Evolutionary conservation across 2,888 invertebrate species (phyloP).

Genomic region (Lycaena phlaeas): DNA sequence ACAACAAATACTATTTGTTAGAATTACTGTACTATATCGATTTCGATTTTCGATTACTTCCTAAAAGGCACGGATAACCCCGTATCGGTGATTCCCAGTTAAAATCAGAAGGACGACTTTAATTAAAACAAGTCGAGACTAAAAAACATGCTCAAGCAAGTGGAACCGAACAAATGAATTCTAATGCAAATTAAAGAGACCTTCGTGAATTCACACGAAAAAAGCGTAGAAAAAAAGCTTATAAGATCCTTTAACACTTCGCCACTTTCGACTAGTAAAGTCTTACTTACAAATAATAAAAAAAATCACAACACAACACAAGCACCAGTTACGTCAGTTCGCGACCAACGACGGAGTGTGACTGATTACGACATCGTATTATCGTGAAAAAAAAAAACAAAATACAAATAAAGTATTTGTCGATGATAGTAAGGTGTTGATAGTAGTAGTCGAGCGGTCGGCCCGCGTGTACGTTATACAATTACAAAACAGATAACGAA

Average conservation of each 20-base stretch:
- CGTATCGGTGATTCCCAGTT: no score
- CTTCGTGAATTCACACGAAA: constrained; percentile 1
- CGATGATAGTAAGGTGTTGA: constrained; percentile 25
- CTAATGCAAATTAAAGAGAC: constrained; percentile 6
- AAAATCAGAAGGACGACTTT: no score
- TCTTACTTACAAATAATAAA: neutral
- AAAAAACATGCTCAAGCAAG: constrained; percentile 4
- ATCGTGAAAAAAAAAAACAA: constrained; percentile 41
- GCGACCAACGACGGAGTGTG: constrained; percentile 33
- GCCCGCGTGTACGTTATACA: constrained; percentile 23
- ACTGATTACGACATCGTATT: constrained; percentile 44
- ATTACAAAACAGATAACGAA: constrained; percentile 11
- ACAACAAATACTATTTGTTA: no score
- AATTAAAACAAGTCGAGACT: neutral
- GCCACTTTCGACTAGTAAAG: neutral
- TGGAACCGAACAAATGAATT: constrained; percentile 3
- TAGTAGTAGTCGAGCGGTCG: constrained; percentile 21
- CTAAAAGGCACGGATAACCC: no score
- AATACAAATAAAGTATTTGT: constrained; percentile 41
- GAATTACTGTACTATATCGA: no score
- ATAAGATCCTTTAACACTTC: neutral
- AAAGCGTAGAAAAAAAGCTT: constrained; percentile 3
- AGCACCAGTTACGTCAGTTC: constrained; percentile 30
- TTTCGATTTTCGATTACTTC: no score
- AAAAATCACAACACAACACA: constrained; percentile 9